phyloP scores from a whole-genome alignment of 2,797 vertebrate species.

The Cossypha caffra region DNA sequence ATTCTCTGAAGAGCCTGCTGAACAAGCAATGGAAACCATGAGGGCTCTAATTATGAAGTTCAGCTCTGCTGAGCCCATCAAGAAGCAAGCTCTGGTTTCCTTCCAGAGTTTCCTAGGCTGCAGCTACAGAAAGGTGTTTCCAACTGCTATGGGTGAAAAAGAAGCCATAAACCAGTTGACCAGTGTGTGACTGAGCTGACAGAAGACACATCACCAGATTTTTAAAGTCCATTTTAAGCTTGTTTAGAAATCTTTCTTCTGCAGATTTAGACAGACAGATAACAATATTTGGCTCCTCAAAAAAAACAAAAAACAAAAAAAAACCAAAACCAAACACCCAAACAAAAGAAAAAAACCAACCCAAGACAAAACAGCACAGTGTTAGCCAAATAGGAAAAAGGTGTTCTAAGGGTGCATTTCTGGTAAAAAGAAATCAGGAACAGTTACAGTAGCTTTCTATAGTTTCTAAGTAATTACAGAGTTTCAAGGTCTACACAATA shows the following conservation, averaged over 20 bases:
- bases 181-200: background rate
- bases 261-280: background rate
- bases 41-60: background rate
- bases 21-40: slow-evolving; percentile 6
- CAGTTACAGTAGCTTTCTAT: slow-evolving; percentile 50
- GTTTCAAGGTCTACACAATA: slow-evolving; percentile 64
- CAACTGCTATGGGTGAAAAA: background rate
- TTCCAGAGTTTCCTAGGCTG: background rate
- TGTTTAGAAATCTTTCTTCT: background rate
- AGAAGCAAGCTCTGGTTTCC: background rate
- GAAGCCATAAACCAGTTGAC: background rate
- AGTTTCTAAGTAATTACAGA: slow-evolving; percentile 66
- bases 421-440: slow-evolving; percentile 46
- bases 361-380: background rate
- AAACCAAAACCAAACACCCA: background rate
- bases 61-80: background rate
- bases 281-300: background rate
- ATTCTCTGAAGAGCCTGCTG: background rate
- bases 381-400: slow-evolving; percentile 32
- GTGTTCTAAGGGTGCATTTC: background rate
- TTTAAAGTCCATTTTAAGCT: background rate
- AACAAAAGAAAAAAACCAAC: background rate
- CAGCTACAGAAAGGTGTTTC: background rate
- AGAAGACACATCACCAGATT: background rate
- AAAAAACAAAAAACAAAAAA: too few species aligned